Base-by-base conservation (phyloP, 2,888 invertebrate genomes). In the Ennomos fuscantarius region DNA sequence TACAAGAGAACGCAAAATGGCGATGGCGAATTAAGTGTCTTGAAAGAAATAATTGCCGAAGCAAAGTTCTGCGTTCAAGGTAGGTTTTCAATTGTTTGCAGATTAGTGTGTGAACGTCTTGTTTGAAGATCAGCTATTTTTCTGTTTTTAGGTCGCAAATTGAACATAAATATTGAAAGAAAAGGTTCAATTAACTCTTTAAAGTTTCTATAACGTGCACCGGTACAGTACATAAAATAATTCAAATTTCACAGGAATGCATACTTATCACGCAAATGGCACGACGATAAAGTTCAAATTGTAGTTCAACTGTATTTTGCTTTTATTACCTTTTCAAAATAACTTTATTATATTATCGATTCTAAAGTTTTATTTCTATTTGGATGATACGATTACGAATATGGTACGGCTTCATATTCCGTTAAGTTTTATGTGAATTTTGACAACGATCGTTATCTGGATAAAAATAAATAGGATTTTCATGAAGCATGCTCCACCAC, bases 211-310 rank as follows among this genome's bases (percentile, higher is more conserved):
- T 6, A 24, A 24, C 5, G 3, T 2, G 35, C 36, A 8, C 24
- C 9, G 24, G 24, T 24, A 24, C 0, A 32, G 10, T 32, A 11
- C 9, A 33, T n/a, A 52, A 37, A 40, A 41, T 46, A 33, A 51
- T 36, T 45, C 34, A 65, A 24, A 57, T 59, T 63, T 62, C 60
- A 47, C 57, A 61, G 13, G 47, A 64, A 69, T 64, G 55, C 65
- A 66, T 52, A 48, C 31, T 49, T 37, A 37, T 45, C 57, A 57
- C 50, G 57, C 55, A 52, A 58, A 42, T 40, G 33, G 42, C 34
- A 33, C 33, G n/a, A 36, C 43, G 50, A 31, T 55, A 50, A 45
- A 49, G 10, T 42, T 52, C 36, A 40, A 12, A 55, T 32, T 53
- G 10, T 41, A 37, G 44, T 39, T 13, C 40, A 44, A 40, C 15